These are phyloP conservation scores for Hypomecis punctinalis DNA, from an alignment of 2,888 invertebrate species.

Conservation along the genomic window DNA sequence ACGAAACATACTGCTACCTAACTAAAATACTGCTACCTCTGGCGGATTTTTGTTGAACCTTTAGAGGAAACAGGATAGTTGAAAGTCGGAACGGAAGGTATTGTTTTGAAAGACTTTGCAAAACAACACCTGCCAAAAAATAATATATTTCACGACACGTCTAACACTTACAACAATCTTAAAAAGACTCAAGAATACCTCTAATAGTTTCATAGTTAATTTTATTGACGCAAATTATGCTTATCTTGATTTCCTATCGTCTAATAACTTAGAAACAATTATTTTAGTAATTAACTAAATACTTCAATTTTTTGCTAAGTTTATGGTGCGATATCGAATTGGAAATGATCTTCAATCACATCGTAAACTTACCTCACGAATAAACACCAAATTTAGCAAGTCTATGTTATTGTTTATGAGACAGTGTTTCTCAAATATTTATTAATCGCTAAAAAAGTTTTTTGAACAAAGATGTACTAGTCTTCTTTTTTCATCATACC, in stretches of 20 bases:
- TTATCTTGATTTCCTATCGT: constrained; percentile 13
- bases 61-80: too few species aligned
- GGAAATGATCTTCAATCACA: constrained; percentile 35
- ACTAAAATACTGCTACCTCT: too few species aligned
- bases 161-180: too few species aligned
- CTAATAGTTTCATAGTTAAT: not conserved
- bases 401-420: constrained; percentile 30
- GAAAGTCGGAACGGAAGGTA: too few species aligned
- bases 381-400: constrained; percentile 41
- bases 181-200: not conserved
- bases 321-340: constrained; percentile 23
- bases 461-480: too few species aligned
- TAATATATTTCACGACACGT: too few species aligned
- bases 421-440: constrained; percentile 38
- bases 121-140: too few species aligned
- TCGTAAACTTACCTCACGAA: constrained; percentile 32
- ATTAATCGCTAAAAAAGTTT: too few species aligned
- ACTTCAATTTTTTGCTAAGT: constrained; percentile 8
- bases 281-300: not conserved
- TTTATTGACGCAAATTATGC: constrained; percentile 1
- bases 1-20: too few species aligned
- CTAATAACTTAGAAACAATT: constrained; percentile 11
- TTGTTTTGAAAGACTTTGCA: too few species aligned
- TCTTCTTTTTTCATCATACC: too few species aligned
- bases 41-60: too few species aligned